phyloP scores from a whole-genome alignment of 2,113 vertebrate species.

The Rattus rattus region DNA sequence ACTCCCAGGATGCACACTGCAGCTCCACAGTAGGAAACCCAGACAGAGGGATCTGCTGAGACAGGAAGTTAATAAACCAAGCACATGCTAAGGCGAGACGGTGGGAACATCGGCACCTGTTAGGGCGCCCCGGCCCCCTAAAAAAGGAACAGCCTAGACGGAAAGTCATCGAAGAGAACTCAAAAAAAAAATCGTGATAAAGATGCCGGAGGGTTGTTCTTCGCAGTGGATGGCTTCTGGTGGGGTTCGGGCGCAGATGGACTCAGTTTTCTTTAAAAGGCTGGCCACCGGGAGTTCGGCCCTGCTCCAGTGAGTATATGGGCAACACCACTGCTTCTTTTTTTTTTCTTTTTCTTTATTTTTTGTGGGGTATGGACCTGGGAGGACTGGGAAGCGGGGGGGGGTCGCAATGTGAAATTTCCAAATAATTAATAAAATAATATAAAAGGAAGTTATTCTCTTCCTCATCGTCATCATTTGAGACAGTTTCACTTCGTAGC shows the following conservation, averaged over 20 bases:
- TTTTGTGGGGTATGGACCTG: background rate
- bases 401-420: background rate
- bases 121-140: background rate
- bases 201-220: background rate
- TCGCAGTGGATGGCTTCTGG: background rate
- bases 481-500: background rate
- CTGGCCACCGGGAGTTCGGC: background rate
- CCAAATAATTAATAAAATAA: background rate
- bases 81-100: accelerated
- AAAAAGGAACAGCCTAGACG: background rate
- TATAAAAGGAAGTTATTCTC: background rate
- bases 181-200: background rate
- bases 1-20: accelerated
- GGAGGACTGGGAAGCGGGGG: background rate
- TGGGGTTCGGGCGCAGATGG: background rate
- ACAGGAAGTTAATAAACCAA: background rate
- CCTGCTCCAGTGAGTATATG: background rate
- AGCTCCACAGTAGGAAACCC: background rate
- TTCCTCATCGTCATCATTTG: too few species aligned
- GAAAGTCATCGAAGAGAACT: background rate
- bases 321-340: background rate
- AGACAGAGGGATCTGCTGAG: too few species aligned
- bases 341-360: background rate
- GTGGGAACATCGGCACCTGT: background rate
- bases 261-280: background rate